phyloP scores from a whole-genome alignment of 2,797 vertebrate species.

The Notoglanidium macrostoma region DNA sequence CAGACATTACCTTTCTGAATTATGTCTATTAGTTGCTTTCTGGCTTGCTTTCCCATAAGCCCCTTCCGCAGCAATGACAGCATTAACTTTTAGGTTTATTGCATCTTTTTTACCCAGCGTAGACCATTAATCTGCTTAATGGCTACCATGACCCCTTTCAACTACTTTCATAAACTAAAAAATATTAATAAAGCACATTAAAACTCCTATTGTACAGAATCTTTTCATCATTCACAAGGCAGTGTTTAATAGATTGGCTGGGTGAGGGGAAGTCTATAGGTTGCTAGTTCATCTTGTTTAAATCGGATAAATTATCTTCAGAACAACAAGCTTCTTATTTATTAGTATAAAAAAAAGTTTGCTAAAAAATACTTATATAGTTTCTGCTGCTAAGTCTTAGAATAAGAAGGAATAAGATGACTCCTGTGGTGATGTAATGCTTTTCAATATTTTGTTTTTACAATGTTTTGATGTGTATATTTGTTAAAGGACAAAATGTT shows the following conservation, averaged over 20 bases:
- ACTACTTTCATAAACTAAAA: conserved; percentile 82
- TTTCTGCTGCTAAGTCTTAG: not conserved
- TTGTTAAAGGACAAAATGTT: not conserved
- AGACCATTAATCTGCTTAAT: conserved; percentile 79
- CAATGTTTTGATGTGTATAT: not conserved
- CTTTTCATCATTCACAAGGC: conserved; percentile 69
- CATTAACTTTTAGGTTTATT: conserved; percentile 81
- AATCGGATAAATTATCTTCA: not conserved
- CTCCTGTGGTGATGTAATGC: not conserved
- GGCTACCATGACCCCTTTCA: conserved; percentile 80
- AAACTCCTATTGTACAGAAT: conserved; percentile 74
- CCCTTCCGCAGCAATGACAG: conserved; percentile 70
- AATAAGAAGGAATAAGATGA: not conserved
- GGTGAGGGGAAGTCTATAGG: conserved; percentile 60
- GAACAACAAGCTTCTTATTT: not conserved
- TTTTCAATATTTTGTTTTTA: not conserved
- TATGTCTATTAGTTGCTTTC: conserved; percentile 73
- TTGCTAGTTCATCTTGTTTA: conserved; percentile 60
- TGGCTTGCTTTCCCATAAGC: conserved; percentile 72
- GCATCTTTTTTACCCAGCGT: conserved; percentile 82
- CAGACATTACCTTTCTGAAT: conserved; percentile 79
- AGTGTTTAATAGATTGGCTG: conserved; percentile 74
- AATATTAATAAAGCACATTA: conserved; percentile 82
- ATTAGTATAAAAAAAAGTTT: not conserved
- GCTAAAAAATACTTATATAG: not conserved